These are phyloP conservation scores for Plebejus anna DNA, from an alignment of 2,888 invertebrate genomes.

Conservation along the genomic window DNA sequence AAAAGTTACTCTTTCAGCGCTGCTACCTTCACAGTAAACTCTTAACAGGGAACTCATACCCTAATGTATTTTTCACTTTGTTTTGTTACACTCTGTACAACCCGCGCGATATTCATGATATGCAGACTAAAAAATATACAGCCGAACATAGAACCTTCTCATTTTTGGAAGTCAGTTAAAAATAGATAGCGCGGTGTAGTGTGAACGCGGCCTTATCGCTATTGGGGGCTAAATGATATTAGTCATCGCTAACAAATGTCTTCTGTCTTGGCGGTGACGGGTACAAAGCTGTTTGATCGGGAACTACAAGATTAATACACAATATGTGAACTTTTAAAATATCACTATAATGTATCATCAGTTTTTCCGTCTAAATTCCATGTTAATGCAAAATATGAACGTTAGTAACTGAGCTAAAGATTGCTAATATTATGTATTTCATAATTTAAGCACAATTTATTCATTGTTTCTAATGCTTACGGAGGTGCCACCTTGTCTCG, in stretches of 20 bases:
- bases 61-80: no score
- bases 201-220: constrained; percentile 21
- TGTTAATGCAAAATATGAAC: background rate
- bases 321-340: constrained; percentile 8
- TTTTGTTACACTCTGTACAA: no score
- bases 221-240: constrained; percentile 34
- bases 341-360: constrained; percentile 28
- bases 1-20: no score
- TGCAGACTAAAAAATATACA: no score
- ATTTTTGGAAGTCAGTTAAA: background rate
- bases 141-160: background rate
- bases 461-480: no score
- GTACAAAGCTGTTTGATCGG: constrained; percentile 30
- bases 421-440: no score
- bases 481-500: no score
- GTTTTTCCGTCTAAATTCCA: background rate
- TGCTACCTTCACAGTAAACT: no score
- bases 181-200: constrained; percentile 16
- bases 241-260: constrained; percentile 35
- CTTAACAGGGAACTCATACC: no score
- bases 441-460: no score
- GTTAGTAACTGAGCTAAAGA: no score
- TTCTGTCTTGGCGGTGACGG: constrained; percentile 32
- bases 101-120: no score
- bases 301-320: constrained; percentile 20